Evolutionary conservation across 2,888 invertebrate genomes (phyloP).

Genomic region (Sialis lutaria): DNA sequence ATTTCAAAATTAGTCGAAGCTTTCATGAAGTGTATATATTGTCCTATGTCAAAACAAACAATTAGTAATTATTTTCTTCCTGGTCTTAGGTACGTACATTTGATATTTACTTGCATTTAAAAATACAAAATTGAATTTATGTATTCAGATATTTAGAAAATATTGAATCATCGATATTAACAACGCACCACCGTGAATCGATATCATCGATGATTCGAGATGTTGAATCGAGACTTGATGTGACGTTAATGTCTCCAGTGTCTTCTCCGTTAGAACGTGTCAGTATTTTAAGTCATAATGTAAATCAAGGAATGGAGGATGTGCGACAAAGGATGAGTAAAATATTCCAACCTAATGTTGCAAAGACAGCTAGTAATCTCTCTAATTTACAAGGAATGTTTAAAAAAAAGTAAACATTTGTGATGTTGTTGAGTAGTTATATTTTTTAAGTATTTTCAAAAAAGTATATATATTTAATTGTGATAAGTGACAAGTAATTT

Average conservation of each 20-base stretch:
- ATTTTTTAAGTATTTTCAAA: neutral
- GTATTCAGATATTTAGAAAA: neutral
- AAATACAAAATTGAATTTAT: too few species aligned
- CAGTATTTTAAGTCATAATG: slow-evolving; percentile 17
- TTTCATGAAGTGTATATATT: slow-evolving; percentile 38
- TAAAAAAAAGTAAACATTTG: slow-evolving; percentile 24
- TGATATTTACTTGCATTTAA: neutral
- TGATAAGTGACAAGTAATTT: neutral
- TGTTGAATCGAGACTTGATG: slow-evolving; percentile 29
- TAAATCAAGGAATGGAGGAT: slow-evolving; percentile 38
- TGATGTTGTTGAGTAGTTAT: neutral
- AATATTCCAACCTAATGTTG: slow-evolving; percentile 31
- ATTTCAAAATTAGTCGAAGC: slow-evolving; percentile 43
- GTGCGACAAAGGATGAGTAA: slow-evolving; percentile 40
- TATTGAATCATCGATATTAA: neutral
- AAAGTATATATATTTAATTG: neutral
- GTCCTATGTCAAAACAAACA: slow-evolving; percentile 29
- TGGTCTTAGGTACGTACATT: slow-evolving; percentile 26
- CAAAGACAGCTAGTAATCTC: slow-evolving; percentile 20
- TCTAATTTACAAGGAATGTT: slow-evolving; percentile 27
- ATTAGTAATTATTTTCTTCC: slow-evolving; percentile 29
- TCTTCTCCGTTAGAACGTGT: slow-evolving; percentile 8
- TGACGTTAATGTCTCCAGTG: neutral
- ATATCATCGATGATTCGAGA: slow-evolving; percentile 32
- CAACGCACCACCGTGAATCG: slow-evolving; percentile 28